These are phyloP conservation scores for Andricus grossulariae DNA, from an alignment of 1,140 invertebrate genomes.

Conservation along the genomic window DNA sequence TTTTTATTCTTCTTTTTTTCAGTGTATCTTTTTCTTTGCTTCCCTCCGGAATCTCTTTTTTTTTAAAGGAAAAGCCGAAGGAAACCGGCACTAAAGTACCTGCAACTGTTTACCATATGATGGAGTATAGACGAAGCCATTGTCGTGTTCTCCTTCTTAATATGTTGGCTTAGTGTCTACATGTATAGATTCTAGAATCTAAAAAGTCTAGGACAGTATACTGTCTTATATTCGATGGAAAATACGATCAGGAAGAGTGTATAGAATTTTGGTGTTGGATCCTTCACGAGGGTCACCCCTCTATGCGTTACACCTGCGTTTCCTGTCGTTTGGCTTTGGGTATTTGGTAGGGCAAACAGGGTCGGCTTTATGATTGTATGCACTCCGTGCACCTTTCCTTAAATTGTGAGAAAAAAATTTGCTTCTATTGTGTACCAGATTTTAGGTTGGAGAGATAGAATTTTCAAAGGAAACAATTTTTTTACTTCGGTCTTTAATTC, in stretches of 20 bases:
- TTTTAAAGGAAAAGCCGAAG: not conserved
- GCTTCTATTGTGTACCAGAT: too few species aligned
- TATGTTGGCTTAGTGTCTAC: not conserved
- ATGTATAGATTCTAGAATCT: not conserved
- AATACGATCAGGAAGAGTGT: not conserved
- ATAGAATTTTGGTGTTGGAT: conserved; percentile 28
- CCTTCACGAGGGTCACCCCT: conserved; percentile 18
- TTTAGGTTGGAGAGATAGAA: too few species aligned
- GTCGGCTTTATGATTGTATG: not conserved
- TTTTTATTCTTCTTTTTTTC: not conserved
- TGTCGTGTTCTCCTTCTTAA: not conserved
- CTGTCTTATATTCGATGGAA: not conserved
- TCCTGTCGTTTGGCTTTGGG: conserved; percentile 48
- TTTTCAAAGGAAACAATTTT: too few species aligned
- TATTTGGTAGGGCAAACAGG: conserved; percentile 17
- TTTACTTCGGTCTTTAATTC: too few species aligned
- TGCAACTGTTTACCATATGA: conserved; percentile 1
- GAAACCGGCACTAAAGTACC: not conserved
- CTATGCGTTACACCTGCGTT: conserved; percentile 57
- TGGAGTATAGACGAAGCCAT: not conserved
- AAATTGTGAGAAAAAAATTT: too few species aligned
- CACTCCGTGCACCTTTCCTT: not conserved
- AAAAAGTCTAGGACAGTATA: not conserved
- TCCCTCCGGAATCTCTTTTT: not conserved
- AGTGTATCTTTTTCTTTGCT: not conserved